Evolutionary conservation across 1,140 invertebrate species (phyloP).

Genomic region (Drosophila micromelanica): DNA sequence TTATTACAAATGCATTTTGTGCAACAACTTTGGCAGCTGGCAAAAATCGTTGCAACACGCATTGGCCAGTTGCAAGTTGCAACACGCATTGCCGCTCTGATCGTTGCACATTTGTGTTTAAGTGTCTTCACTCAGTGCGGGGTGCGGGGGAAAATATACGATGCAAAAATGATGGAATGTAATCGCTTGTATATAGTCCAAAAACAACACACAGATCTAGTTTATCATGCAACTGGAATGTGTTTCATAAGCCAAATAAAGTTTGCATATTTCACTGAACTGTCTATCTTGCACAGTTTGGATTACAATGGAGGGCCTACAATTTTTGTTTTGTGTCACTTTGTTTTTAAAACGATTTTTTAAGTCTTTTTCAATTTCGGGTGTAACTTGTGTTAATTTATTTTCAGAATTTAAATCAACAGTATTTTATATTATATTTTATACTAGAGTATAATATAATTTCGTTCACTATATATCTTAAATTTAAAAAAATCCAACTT

Average conservation of each 20-base stretch:
- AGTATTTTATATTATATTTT: too few species aligned
- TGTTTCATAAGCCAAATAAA: neutral
- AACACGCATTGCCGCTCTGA: constrained; percentile 2
- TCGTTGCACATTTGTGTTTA: constrained; percentile 36
- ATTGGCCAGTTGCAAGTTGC: neutral
- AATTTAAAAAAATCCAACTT: too few species aligned
- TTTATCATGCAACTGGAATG: constrained; percentile 12
- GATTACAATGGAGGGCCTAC: too few species aligned
- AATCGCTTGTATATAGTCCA: constrained; percentile 7
- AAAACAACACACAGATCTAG: constrained; percentile 1
- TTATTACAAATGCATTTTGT: constrained; percentile 56
- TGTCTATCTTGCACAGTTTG: too few species aligned
- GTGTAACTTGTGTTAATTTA: constrained; percentile 33
- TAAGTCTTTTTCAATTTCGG: too few species aligned
- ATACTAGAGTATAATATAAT: too few species aligned
- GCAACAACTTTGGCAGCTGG: constrained; percentile 51
- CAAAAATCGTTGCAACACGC: constrained; percentile 26
- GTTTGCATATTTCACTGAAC: too few species aligned
- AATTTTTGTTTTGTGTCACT: too few species aligned
- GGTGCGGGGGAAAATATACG: neutral
- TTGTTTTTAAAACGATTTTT: too few species aligned
- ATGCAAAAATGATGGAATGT: constrained; percentile 27
- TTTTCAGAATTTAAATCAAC: constrained; percentile 69
- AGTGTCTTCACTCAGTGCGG: neutral
- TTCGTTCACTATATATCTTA: too few species aligned